phyloP scores from a whole-genome alignment of 2,888 invertebrate genomes.

The Plebejus melissa region DNA sequence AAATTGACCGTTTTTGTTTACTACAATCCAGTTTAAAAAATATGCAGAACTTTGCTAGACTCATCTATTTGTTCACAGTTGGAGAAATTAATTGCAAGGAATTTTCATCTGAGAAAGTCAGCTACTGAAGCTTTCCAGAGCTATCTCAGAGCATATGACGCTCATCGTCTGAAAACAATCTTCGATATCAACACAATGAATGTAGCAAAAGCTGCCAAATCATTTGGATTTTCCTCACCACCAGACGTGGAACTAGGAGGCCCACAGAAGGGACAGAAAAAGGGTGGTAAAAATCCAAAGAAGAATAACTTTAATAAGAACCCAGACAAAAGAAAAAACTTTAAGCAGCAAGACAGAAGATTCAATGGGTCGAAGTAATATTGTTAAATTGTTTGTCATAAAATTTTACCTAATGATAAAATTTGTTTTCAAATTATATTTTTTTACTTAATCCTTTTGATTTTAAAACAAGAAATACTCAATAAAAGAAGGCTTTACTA shows the following conservation, averaged over 20 bases:
- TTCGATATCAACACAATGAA: slow-evolving; percentile 96
- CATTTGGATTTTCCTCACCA: slow-evolving; percentile 97
- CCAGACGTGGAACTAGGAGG: slow-evolving; percentile 92
- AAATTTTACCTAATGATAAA: background rate
- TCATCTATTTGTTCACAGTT: slow-evolving; percentile 79
- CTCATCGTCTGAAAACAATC: slow-evolving; percentile 96
- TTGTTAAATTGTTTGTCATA: background rate
- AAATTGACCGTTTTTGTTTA: too few relatives aligned
- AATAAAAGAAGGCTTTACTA: slow-evolving; percentile 22
- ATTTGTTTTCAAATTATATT: background rate
- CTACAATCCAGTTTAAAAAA: background rate
- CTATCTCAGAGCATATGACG: slow-evolving; percentile 97
- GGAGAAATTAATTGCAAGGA: slow-evolving; percentile 95
- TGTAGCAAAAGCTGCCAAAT: slow-evolving; percentile 90
- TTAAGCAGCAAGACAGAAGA: slow-evolving; percentile 73
- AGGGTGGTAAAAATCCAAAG: slow-evolving; percentile 90
- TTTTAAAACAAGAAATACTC: background rate
- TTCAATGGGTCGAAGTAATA: background rate
- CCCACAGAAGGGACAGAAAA: slow-evolving; percentile 77
- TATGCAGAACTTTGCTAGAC: background rate
- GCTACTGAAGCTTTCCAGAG: slow-evolving; percentile 98
- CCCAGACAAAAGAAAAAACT: slow-evolving; percentile 79
- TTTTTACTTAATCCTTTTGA: background rate
- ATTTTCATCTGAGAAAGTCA: slow-evolving; percentile 96
- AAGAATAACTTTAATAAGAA: slow-evolving; percentile 78